Evolutionary conservation across 2,888 invertebrate genomes (phyloP).

Genomic region (Phortica okadai): DNA sequence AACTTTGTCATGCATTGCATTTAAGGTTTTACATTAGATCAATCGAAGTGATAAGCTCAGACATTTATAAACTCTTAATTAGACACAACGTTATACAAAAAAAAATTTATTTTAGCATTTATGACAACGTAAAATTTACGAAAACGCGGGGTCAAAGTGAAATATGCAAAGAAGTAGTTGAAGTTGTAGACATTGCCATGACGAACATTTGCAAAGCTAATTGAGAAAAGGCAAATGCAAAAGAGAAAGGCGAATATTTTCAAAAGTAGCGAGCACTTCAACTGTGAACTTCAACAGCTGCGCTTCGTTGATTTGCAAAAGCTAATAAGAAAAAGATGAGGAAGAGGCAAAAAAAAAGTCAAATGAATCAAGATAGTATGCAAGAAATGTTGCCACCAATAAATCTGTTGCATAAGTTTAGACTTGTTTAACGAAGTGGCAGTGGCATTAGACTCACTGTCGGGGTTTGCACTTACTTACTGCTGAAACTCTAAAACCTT

Average conservation of each 20-base stretch:
- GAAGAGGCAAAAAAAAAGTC: too few species aligned
- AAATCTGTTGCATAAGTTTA: slow-evolving; percentile 67
- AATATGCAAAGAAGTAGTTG: too few species aligned
- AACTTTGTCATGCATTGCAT: slow-evolving; percentile 16
- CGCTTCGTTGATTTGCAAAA: neutral
- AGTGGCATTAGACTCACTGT: too few species aligned
- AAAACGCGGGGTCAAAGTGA: too few species aligned
- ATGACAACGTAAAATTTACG: too few species aligned
- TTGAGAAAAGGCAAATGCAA: neutral
- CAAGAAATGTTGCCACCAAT: slow-evolving; percentile 47
- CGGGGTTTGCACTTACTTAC: too few species aligned
- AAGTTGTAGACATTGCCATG: neutral
- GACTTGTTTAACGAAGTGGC: slow-evolving; percentile 11
- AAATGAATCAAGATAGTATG: neutral
- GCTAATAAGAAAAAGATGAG: neutral
- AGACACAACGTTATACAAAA: neutral
- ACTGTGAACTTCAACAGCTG: slow-evolving; percentile 21
- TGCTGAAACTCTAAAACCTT: too few species aligned
- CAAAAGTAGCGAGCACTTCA: neutral
- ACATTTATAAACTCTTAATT: neutral
- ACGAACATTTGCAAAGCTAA: slow-evolving; percentile 7
- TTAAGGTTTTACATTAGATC: neutral
- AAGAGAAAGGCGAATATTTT: neutral
- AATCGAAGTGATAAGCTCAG: neutral
- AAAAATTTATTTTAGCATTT: too few species aligned